Evolutionary conservation across 2,888 invertebrate genomes (phyloP).

Genomic region (Fragum whitleyi): DNA sequence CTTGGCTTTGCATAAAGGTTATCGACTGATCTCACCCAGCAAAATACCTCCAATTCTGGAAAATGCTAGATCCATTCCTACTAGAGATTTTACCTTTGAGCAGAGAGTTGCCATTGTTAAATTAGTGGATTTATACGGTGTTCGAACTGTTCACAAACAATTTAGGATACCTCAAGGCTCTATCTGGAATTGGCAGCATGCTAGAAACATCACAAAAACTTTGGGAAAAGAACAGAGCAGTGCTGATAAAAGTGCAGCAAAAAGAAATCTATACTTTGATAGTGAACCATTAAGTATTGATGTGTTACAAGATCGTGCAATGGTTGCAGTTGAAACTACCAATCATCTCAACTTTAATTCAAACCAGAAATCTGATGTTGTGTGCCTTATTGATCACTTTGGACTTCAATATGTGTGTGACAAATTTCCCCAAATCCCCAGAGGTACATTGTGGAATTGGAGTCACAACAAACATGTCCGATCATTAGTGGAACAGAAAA

Average conservation of each 20-base stretch:
- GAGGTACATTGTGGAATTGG: constrained; percentile 65
- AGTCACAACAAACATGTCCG: constrained; percentile 51
- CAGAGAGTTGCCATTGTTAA: constrained; percentile 61
- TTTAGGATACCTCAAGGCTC: constrained; percentile 54
- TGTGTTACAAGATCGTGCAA: constrained; percentile 44
- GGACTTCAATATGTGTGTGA: constrained; percentile 57
- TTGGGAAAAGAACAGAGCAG: constrained; percentile 24
- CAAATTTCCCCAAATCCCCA: constrained; percentile 52
- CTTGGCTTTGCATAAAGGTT: constrained; percentile 36
- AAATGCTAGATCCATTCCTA: constrained; percentile 32
- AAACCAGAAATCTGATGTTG: constrained; percentile 57
- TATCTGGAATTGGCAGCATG: constrained; percentile 65
- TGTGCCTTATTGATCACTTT: constrained; percentile 58
- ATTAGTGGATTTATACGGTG: constrained; percentile 63
- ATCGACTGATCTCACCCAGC: constrained; percentile 59
- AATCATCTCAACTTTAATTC: constrained; percentile 47
- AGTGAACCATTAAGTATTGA: constrained; percentile 47
- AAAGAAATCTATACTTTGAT: constrained; percentile 29
- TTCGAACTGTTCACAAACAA: constrained; percentile 61
- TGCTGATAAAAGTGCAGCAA: background rate
- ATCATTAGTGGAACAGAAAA: constrained; percentile 40
- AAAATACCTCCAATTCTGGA: constrained; percentile 54
- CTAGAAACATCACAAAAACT: constrained; percentile 41
- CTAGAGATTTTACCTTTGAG: constrained; percentile 55
- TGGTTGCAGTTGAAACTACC: constrained; percentile 38